phyloP scores from a whole-genome alignment of 2,113 vertebrate genomes.

The Neodontobutis hainanensis region DNA sequence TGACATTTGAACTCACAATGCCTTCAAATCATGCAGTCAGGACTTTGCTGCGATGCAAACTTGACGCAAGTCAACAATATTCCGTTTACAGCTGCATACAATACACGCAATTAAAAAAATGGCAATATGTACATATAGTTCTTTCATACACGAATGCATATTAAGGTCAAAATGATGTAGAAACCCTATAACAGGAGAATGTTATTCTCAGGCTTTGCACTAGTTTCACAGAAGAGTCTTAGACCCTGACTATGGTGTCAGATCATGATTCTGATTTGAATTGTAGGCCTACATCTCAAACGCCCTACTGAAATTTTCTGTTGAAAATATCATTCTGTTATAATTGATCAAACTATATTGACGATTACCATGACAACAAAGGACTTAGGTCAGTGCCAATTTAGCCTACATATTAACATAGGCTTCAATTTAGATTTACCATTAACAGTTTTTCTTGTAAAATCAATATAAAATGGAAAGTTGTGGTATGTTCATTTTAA shows the following conservation, averaged over 20 bases:
- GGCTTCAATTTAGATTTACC: not conserved
- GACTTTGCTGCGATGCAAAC: conserved; percentile 30
- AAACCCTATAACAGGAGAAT: conserved; percentile 43
- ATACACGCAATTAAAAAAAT: conserved; percentile 35
- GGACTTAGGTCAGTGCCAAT: too few species aligned
- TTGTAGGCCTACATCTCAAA: not conserved
- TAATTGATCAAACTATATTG: not conserved
- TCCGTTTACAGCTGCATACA: conserved; percentile 29
- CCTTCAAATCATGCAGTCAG: conserved; percentile 48
- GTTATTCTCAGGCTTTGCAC: conserved; percentile 8
- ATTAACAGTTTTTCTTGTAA: not conserved
- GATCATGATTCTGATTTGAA: too few species aligned
- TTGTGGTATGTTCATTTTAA: too few species aligned
- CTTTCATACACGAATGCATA: conserved; percentile 40
- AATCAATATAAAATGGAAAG: not conserved
- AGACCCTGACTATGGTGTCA: too few species aligned
- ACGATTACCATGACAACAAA: conserved; percentile 9
- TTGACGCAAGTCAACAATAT: conserved; percentile 27
- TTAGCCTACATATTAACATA: too few species aligned
- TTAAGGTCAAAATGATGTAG: conserved; percentile 23
- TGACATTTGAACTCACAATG: conserved; percentile 52
- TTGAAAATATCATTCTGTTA: not conserved
- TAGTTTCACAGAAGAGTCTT: not conserved
- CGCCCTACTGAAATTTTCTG: not conserved
- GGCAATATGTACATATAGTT: conserved; percentile 37